Percentiles rank a stretch among this genome's conserved stretches.
Conservation (phyloP, 1,140 invertebrate species). For the Hormaphis cornu region DNA sequence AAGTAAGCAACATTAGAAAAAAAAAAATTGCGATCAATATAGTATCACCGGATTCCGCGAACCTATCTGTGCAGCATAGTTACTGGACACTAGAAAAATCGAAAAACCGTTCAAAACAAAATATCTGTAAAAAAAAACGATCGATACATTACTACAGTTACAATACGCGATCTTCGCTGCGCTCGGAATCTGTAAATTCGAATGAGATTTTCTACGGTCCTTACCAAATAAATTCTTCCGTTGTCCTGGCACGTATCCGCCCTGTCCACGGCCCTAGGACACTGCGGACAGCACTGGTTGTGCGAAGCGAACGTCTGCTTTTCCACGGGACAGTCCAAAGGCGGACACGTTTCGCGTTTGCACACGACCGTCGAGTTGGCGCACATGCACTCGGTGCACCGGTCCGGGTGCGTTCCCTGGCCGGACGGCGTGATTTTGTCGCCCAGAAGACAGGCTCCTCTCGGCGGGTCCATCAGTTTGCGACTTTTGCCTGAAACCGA, state of each 20-base stretch:
- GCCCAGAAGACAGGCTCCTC: conserved; percentile 60
- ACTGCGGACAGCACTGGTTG: conserved; percentile 63
- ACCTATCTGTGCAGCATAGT: too few species aligned
- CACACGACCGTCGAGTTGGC: conserved; percentile 62
- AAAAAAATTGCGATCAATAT: too few species aligned
- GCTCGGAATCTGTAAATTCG: too few species aligned
- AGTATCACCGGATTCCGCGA: too few species aligned
- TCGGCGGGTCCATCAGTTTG: conserved; percentile 43
- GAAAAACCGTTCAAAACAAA: too few species aligned
- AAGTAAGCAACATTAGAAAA: too few species aligned
- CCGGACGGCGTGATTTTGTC: conserved; percentile 53
- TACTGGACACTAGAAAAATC: too few species aligned
- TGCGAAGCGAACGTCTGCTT: conserved; percentile 54
- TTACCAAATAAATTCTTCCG: conserved; percentile 57
- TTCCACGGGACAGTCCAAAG: conserved; percentile 65
- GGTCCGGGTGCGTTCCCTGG: conserved; percentile 49
- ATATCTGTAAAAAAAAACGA: too few species aligned
- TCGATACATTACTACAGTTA: too few species aligned
- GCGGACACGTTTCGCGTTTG: conserved; percentile 64
- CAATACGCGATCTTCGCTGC: too few species aligned
- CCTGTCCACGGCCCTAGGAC: conserved; percentile 51
- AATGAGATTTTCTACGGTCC: too few species aligned
- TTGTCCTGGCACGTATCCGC: conserved; percentile 54
- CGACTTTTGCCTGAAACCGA: conserved; percentile 39
- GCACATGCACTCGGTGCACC: conserved; percentile 75